A percentile compares a stretch with the other conserved stretches of the same genome.
Evolutionary conservation across 37 sponge, comb jelly and placozoan species (phyloP).

Genomic region (Haliclona indistincta): DNA sequence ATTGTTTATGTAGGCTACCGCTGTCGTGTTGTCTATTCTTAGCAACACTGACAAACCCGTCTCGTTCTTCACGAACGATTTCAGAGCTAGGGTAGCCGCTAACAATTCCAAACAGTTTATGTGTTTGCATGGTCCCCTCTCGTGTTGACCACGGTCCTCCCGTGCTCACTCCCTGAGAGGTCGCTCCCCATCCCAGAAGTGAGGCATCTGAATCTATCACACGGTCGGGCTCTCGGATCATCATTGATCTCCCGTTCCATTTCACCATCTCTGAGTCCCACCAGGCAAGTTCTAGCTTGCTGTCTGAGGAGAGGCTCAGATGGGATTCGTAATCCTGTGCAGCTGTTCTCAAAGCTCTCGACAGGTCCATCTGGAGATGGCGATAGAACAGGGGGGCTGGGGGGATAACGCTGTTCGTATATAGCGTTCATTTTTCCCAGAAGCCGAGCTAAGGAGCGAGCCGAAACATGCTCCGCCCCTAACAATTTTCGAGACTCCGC

Average conservation of each 20-base stretch:
- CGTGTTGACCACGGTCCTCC: conserved; percentile 18
- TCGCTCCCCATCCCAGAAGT: conserved; percentile 31
- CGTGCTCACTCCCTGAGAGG: conserved; percentile 1
- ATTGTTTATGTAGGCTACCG: conserved; percentile 50
- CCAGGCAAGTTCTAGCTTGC: conserved; percentile 3
- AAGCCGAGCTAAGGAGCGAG: conserved; percentile 3
- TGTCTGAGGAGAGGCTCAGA: background rate
- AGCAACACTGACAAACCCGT: conserved; percentile 4
- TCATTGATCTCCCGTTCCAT: conserved; percentile 2
- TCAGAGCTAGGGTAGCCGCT: conserved; percentile 41
- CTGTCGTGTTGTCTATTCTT: conserved; percentile 33
- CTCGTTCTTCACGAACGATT: conserved; percentile 10
- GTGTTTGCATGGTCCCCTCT: conserved; percentile 33
- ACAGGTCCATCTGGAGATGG: conserved; percentile 17
- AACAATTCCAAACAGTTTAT: conserved; percentile 34
- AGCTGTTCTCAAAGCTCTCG: conserved; percentile 1
- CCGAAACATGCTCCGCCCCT: background rate
- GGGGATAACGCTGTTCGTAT: background rate
- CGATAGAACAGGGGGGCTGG: conserved; percentile 1
- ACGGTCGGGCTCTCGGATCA: background rate
- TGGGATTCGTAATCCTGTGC: background rate
- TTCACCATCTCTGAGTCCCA: background rate
- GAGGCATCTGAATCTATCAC: conserved; percentile 44
- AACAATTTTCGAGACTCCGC: background rate
- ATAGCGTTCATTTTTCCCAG: conserved; percentile 25